These are phyloP conservation scores for Phoenicopterus ruber DNA, from an alignment of 2,113 vertebrate genomes.

Conservation along the genomic window DNA sequence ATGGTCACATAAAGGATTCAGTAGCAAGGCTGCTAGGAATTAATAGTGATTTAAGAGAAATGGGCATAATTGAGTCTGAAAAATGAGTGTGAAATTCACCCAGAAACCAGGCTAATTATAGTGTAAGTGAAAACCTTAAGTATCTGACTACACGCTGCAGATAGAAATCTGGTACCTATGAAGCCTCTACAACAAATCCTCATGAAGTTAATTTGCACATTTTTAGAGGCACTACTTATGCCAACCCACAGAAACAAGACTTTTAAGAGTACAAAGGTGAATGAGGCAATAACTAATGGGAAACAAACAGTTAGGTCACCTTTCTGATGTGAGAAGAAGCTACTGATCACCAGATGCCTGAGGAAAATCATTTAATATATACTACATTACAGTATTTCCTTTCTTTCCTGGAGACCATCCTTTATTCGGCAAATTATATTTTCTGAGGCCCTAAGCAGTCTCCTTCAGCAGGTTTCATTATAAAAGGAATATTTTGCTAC, in stretches of 20 bases:
- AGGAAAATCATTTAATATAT: neutral
- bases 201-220: neutral
- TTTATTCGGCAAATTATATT: conserved; percentile 31
- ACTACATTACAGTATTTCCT: neutral
- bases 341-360: neutral
- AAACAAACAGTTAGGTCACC: neutral
- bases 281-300: neutral
- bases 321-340: neutral
- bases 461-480: conserved; percentile 39
- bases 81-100: neutral
- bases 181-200: neutral
- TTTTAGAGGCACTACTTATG: neutral
- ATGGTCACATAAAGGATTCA: neutral
- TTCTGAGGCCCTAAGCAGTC: conserved; percentile 1
- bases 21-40: neutral
- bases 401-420: conserved; percentile 4
- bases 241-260: neutral
- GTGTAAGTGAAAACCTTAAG: neutral
- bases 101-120: conserved; percentile 19
- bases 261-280: neutral
- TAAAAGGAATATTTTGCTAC: conserved; percentile 38
- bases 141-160: neutral
- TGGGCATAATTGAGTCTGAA: neutral
- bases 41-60: neutral
- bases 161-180: neutral